A percentile compares a stretch with the other conserved stretches of the same genome.
Evolutionary conservation across 2,113 vertebrate species (phyloP).

Genomic region (Podarcis cretensis): DNA sequence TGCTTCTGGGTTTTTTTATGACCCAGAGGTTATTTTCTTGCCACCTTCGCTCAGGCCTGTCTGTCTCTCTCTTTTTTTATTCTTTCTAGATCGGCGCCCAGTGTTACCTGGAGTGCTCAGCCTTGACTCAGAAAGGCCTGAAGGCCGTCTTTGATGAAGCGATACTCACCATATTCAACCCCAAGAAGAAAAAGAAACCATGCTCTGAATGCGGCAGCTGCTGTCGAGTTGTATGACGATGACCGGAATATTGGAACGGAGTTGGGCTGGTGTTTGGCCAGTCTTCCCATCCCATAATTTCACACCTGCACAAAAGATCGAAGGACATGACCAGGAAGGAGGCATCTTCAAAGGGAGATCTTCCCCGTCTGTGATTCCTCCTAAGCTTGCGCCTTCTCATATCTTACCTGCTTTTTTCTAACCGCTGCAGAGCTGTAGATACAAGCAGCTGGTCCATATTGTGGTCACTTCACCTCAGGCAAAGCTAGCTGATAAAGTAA

Average conservation of each 20-base stretch:
- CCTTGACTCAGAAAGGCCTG: conserved; percentile 89
- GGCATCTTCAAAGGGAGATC: neutral
- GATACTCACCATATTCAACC: conserved; percentile 89
- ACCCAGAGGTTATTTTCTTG: neutral
- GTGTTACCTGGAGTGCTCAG: conserved; percentile 90
- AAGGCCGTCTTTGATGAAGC: conserved; percentile 91
- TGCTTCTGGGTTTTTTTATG: no score
- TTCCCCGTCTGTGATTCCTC: conserved; percentile 55
- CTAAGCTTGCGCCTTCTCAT: conserved; percentile 27
- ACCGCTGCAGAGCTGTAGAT: neutral
- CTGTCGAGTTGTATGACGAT: conserved; percentile 81
- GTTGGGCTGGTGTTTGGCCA: conserved; percentile 28
- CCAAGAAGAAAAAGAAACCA: conserved; percentile 81
- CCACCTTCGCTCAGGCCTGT: neutral
- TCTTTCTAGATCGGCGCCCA: conserved; percentile 85
- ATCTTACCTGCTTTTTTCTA: conserved; percentile 31
- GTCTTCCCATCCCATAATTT: neutral
- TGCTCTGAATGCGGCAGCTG: conserved; percentile 75
- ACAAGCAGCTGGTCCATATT: conserved; percentile 11
- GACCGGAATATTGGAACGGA: neutral
- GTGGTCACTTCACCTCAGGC: conserved; percentile 27
- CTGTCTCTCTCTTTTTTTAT: conserved; percentile 16
- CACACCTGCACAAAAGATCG: conserved; percentile 28
- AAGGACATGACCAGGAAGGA: conserved; percentile 64
- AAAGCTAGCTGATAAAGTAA: conserved; percentile 21